Conservation (phyloP, 2,888 invertebrate genomes). For the Meteorus cinctellus region DNA sequence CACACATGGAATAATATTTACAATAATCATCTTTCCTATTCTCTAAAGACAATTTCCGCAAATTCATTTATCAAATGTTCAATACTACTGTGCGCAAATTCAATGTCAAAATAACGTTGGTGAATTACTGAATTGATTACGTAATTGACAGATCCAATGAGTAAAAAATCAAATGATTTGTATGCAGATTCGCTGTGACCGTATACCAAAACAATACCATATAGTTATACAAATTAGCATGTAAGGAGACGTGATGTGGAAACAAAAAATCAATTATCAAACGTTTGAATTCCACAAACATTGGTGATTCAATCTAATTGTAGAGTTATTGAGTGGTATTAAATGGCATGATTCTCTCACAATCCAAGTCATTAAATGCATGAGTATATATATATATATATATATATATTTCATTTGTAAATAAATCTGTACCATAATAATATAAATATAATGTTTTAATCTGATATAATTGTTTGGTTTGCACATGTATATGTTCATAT, state of each 20-base stretch:
- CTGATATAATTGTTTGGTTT: conserved; percentile 68
- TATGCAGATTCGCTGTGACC: conserved; percentile 71
- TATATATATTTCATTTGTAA: conserved; percentile 60
- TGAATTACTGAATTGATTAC: not conserved
- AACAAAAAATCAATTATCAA: conserved; percentile 44
- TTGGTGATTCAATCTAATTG: conserved; percentile 46
- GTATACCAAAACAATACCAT: conserved; percentile 71
- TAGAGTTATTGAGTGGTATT: conserved; percentile 45
- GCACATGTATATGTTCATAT: conserved; percentile 64
- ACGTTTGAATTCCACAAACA: conserved; percentile 39
- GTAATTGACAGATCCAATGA: conserved; percentile 21
- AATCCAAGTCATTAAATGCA: conserved; percentile 46
- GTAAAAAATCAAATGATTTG: conserved; percentile 64
- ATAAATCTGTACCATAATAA: conserved; percentile 68
- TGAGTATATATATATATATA: conserved; percentile 43
- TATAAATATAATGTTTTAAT: conserved; percentile 52
- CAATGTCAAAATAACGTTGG: not conserved
- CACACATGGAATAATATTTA: no score
- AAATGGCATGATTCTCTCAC: conserved; percentile 40
- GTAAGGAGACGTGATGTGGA: conserved; percentile 53
- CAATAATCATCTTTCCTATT: no score
- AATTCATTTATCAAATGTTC: no score
- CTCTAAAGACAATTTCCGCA: no score
- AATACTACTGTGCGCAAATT: not conserved
- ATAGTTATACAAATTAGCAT: conserved; percentile 56